A percentile compares a stretch with the other conserved stretches of the same genome.
phyloP scores from a whole-genome alignment of 1,140 invertebrate species.

The Panulirus ornatus region DNA sequence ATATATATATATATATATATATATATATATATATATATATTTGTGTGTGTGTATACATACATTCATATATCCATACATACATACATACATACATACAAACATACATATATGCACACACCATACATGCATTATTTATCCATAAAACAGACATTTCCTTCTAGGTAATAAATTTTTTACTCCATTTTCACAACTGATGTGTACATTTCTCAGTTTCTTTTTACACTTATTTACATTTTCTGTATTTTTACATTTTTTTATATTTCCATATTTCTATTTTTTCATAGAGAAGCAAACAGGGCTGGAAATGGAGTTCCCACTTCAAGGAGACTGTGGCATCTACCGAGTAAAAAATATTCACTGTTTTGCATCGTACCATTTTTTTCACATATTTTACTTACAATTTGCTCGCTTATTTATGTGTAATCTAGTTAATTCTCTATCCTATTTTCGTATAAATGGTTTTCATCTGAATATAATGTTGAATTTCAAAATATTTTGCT shows the following conservation, averaged over 20 bases:
- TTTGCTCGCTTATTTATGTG: slow-evolving; percentile 70
- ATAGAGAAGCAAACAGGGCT: slow-evolving; percentile 72
- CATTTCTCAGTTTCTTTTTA: slow-evolving; percentile 53
- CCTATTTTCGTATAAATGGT: slow-evolving; percentile 63
- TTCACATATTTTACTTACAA: slow-evolving; percentile 68
- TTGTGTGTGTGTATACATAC: neutral
- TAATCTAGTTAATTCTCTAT: slow-evolving; percentile 65
- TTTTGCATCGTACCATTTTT: slow-evolving; percentile 71
- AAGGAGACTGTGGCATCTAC: slow-evolving; percentile 71
- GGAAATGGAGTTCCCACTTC: slow-evolving; percentile 72
- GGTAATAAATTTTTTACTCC: slow-evolving; percentile 42
- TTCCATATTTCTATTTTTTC: slow-evolving; percentile 73
- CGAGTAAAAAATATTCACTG: slow-evolving; percentile 72
- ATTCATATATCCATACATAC: no score
- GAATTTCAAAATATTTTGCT: slow-evolving; percentile 69
- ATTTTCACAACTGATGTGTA: slow-evolving; percentile 37
- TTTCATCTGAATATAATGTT: slow-evolving; percentile 64
- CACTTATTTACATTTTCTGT: slow-evolving; percentile 48
- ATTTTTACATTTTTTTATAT: slow-evolving; percentile 73
- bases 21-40: neutral
- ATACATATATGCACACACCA: no score
- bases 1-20: neutral
- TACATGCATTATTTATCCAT: no score
- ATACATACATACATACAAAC: no score
- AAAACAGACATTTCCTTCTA: slow-evolving; percentile 18